Evolutionary conservation across 2,113 vertebrate species (phyloP).

Genomic region (Dipodomys ordii): DNA sequence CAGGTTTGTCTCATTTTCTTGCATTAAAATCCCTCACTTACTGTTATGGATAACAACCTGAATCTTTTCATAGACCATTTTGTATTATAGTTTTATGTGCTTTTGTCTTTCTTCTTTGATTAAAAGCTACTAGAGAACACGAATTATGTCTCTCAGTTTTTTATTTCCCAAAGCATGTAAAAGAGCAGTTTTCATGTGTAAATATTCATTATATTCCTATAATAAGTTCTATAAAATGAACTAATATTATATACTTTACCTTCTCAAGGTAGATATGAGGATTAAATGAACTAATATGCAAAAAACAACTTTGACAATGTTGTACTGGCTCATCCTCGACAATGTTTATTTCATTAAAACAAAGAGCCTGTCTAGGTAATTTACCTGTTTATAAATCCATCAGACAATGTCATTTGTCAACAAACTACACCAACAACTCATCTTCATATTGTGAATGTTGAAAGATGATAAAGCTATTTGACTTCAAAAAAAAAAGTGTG

Average conservation of each 20-base stretch:
- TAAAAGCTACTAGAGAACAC: neutral
- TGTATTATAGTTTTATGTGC: neutral
- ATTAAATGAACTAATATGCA: neutral
- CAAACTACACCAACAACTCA: neutral
- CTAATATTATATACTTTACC: neutral
- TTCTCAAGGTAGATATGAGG: conserved; percentile 17
- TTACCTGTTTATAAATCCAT: neutral
- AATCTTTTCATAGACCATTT: neutral
- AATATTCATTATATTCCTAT: neutral
- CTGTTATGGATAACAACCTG: conserved; percentile 14
- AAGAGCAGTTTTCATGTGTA: neutral
- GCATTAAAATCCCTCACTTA: neutral
- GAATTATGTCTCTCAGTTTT: neutral
- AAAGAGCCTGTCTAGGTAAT: neutral
- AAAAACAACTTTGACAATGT: neutral
- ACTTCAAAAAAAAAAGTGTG: conserved; percentile 5
- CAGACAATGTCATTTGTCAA: conserved; percentile 11
- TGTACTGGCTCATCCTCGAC: neutral
- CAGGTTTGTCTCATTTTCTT: neutral
- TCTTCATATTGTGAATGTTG: neutral
- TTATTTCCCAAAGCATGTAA: neutral
- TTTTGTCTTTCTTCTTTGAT: conserved; percentile 7
- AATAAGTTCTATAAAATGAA: neutral
- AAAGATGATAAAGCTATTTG: conserved; percentile 16
- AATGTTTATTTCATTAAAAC: neutral